Evolutionary conservation across 2,888 invertebrate genomes (phyloP).

Genomic region (Drosophila mulleri): DNA sequence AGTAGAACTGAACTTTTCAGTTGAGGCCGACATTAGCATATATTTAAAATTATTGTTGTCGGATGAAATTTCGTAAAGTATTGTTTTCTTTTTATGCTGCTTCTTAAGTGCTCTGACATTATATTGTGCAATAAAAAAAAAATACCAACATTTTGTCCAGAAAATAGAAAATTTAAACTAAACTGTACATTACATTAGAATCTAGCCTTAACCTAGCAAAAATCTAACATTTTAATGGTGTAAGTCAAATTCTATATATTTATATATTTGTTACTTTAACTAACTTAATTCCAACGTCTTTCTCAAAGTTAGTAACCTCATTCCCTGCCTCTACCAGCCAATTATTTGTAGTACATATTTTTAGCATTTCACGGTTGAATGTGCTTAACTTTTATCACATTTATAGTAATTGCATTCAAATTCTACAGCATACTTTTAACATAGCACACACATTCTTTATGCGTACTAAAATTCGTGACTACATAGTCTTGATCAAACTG

Average conservation of each 20-base stretch:
- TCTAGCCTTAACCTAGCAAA: too few relatives aligned
- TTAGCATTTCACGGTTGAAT: not conserved
- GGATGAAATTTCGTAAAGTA: not conserved
- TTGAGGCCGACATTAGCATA: constrained; percentile 5
- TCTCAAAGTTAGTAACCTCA: not conserved
- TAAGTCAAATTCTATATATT: too few relatives aligned
- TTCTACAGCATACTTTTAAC: constrained; percentile 18
- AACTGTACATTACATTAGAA: too few relatives aligned
- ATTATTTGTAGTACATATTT: not conserved
- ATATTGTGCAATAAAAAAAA: not conserved
- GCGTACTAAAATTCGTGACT: not conserved
- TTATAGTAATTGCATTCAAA: not conserved
- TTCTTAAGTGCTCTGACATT: not conserved
- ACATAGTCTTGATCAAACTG: constrained; percentile 31
- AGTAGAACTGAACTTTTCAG: constrained; percentile 19
- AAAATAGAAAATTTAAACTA: too few relatives aligned
- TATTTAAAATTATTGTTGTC: not conserved
- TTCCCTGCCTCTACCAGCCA: not conserved
- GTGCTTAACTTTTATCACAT: not conserved
- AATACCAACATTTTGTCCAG: too few relatives aligned
- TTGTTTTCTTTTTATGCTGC: not conserved
- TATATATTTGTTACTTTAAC: too few relatives aligned
- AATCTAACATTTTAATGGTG: too few relatives aligned
- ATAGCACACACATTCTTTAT: not conserved
- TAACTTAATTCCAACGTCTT: too few relatives aligned